Percentiles rank a stretch among this genome's conserved stretches.
Evolutionary conservation across 2,888 invertebrate species (phyloP).

Genomic region (Blastobasis lacticolella): DNA sequence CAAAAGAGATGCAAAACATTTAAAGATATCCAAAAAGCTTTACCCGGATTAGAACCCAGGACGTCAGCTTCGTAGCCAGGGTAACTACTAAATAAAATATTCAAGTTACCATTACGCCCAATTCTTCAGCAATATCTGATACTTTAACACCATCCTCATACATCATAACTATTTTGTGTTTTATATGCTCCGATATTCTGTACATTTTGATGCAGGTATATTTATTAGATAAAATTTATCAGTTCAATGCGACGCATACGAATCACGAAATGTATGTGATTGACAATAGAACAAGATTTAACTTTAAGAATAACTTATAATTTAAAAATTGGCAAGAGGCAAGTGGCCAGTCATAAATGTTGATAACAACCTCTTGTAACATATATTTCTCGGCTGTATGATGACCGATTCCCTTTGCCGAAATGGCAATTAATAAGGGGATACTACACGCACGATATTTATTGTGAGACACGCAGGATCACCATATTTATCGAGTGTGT

Average conservation of each 20-base stretch:
- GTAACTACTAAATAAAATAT: not conserved
- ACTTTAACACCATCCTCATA: not conserved
- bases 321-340: not conserved
- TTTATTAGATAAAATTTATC: not conserved
- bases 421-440: too few species aligned
- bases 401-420: too few species aligned
- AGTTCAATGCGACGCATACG: not conserved
- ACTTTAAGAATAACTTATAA: not conserved
- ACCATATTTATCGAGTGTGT: too few species aligned
- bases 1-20: not conserved
- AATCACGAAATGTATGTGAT: not conserved
- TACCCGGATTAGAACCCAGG: not conserved
- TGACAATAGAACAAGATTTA: not conserved
- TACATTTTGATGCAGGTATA: not conserved
- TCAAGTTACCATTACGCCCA: conserved; percentile 1
- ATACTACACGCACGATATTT: too few species aligned
- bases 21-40: not conserved
- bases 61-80: not conserved
- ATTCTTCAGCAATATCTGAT: conserved; percentile 1
- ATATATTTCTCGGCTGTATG: too few species aligned
- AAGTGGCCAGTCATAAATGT: not conserved
- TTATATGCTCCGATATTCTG: not conserved
- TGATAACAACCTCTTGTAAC: not conserved
- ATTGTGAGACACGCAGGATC: too few species aligned
- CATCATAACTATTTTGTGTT: not conserved